Conservation (phyloP, 2,797 vertebrate species). For the Rhinogobio ventralis region DNA sequence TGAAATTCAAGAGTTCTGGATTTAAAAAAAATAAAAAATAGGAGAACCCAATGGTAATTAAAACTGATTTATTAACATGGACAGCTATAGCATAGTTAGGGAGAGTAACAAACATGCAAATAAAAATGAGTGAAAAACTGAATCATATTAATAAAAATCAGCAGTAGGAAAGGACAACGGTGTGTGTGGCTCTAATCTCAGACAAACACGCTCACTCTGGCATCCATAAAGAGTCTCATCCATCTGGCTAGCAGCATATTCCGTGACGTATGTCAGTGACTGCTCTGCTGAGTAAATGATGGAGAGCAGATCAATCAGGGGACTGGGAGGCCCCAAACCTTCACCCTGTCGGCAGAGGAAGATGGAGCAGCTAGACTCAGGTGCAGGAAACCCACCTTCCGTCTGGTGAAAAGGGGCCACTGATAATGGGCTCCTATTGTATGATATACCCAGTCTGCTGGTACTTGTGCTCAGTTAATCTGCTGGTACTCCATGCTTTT, state of each 20-base stretch:
- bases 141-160: neutral
- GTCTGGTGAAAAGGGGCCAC: slow-evolving; percentile 65
- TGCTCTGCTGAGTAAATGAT: slow-evolving; percentile 63
- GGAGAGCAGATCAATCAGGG: slow-evolving; percentile 77
- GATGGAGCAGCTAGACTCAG: slow-evolving; percentile 81
- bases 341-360: slow-evolving; percentile 76
- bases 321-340: slow-evolving; percentile 65
- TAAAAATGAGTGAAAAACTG: neutral
- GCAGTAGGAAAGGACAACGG: slow-evolving; percentile 1
- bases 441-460: slow-evolving; percentile 3
- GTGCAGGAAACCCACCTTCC: slow-evolving; percentile 74
- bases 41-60: neutral
- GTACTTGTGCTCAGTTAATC: slow-evolving; percentile 13
- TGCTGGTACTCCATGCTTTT: slow-evolving; percentile 2
- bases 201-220: slow-evolving; percentile 79
- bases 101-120: neutral
- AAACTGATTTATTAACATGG: neutral
- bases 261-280: slow-evolving; percentile 74
- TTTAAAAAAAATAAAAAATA: neutral
- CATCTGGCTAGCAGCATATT: slow-evolving; percentile 77
- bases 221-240: slow-evolving; percentile 81
- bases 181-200: slow-evolving; percentile 43
- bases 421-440: slow-evolving; percentile 42
- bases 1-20: slow-evolving; percentile 38
- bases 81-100: neutral